phyloP scores from a whole-genome alignment of 2,888 invertebrate species.

The Drosophila neoperkinsi region DNA sequence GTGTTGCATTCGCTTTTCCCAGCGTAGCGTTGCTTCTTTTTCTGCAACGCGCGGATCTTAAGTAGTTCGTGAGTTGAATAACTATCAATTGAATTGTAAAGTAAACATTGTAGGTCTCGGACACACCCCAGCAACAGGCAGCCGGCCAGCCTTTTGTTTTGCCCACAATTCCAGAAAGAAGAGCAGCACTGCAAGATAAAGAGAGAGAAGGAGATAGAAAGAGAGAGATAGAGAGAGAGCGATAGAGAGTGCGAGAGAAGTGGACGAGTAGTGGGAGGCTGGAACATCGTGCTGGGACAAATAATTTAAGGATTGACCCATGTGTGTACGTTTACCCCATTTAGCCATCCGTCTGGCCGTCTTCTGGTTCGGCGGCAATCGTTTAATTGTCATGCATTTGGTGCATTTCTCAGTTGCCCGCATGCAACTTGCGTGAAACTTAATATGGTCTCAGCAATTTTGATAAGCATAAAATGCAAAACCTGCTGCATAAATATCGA shows the following conservation, averaged over 20 bases:
- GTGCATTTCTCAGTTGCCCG: conserved; percentile 71
- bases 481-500: conserved; percentile 82
- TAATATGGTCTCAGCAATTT: conserved; percentile 75
- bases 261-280: conserved; percentile 39
- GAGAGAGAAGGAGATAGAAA: not conserved
- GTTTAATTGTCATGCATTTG: conserved; percentile 80
- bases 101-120: conserved; percentile 77
- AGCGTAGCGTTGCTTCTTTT: conserved; percentile 69
- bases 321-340: conserved; percentile 26
- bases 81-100: conserved; percentile 83
- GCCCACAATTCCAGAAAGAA: conserved; percentile 41
- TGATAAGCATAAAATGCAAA: conserved; percentile 79
- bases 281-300: conserved; percentile 63
- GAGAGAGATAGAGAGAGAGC: not conserved
- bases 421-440: conserved; percentile 75
- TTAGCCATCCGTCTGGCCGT: not conserved
- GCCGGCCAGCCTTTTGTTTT: conserved; percentile 61
- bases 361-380: conserved; percentile 32
- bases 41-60: conserved; percentile 72
- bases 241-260: not conserved
- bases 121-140: conserved; percentile 70
- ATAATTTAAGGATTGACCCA: conserved; percentile 74
- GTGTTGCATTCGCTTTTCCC: conserved; percentile 62
- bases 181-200: conserved; percentile 5
- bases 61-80: conserved; percentile 83